Evolutionary conservation across 2,113 vertebrate genomes (phyloP), one percentile per base, ranked within the genome.

Genomic region (Dipodomys merriami): DNA sequence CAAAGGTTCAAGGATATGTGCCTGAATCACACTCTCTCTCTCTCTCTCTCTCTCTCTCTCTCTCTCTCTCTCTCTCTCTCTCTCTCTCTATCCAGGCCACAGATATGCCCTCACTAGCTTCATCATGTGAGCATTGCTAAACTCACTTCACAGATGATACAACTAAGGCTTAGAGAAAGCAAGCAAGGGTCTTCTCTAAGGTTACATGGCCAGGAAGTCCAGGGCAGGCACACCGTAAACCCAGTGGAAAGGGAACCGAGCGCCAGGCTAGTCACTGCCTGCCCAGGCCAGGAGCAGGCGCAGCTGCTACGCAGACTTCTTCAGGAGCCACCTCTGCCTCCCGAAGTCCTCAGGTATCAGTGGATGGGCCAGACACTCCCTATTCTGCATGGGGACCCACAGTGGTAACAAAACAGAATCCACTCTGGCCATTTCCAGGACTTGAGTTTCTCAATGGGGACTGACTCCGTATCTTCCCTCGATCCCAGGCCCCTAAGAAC

Each of bases 291-390:
- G 0, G 83, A 49, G 87, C 84, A 76, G 84, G 95, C 95, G 88
- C 39, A 94, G 83, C 93, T 96, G 87, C 90, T 88, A 96, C 85
- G 88, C 90, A 83, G 95, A 76, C 82, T 95, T 94, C 95, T 84
- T 80, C 91, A 62, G 64, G 74, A 80, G 33, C 44, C 25, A 35
- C 0, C 2, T 33, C 11, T 93, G 44, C 80, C 77, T 94, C 95
- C 86, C 81, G 87, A 96, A 92, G 95, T 93, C 93, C 85, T 96
- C 91, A 69, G 83, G 84, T 93, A 83, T 92, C 78, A 89, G 95
- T 78, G 90, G 89, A 94, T 92, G 23, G 80, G 77, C 71, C 16
- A 23, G 15, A 18, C 25, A 64, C 8, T 4, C 53, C 10, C 11
- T 0, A 20, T 5, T n/a, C 77, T 22, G 49, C 35, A 16, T 0